These are phyloP conservation scores for Habrosyne pyritoides DNA, from an alignment of 2,888 invertebrate genomes.

Conservation along the genomic window DNA sequence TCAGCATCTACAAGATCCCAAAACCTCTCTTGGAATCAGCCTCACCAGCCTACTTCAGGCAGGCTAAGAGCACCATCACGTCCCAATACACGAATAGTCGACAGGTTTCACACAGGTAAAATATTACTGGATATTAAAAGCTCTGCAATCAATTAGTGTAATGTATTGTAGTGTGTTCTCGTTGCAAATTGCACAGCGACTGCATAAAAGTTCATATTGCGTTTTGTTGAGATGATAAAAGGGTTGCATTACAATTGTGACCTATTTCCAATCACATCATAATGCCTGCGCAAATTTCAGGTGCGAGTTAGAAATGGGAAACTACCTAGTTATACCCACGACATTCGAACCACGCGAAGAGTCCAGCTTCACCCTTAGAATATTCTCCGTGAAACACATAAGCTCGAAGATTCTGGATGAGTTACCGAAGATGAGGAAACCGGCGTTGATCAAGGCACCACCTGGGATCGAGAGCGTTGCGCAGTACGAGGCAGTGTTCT, in stretches of 20 bases:
- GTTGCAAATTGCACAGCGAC: background rate
- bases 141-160: background rate
- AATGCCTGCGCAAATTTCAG: slow-evolving; percentile 69
- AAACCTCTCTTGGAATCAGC: slow-evolving; percentile 89
- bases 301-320: slow-evolving; percentile 90
- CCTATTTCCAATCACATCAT: background rate
- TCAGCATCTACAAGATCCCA: slow-evolving; percentile 91
- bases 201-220: background rate
- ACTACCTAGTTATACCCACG: slow-evolving; percentile 93
- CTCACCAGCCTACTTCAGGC: slow-evolving; percentile 91
- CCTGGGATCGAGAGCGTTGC: slow-evolving; percentile 88
- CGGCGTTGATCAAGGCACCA: slow-evolving; percentile 90
- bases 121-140: background rate
- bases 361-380: slow-evolving; percentile 93
- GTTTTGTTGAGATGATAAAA: background rate
- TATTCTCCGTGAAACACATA: slow-evolving; percentile 90
- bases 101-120: slow-evolving; percentile 87
- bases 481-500: slow-evolving; percentile 95
- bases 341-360: slow-evolving; percentile 96
- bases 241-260: no score
- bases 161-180: no score
- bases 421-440: slow-evolving; percentile 87
- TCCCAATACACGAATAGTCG: slow-evolving; percentile 96
- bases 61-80: slow-evolving; percentile 93
- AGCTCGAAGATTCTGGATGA: slow-evolving; percentile 89